These are phyloP conservation scores for Aphodius sticticus DNA, from an alignment of 2,888 invertebrate genomes.

Conservation along the genomic window DNA sequence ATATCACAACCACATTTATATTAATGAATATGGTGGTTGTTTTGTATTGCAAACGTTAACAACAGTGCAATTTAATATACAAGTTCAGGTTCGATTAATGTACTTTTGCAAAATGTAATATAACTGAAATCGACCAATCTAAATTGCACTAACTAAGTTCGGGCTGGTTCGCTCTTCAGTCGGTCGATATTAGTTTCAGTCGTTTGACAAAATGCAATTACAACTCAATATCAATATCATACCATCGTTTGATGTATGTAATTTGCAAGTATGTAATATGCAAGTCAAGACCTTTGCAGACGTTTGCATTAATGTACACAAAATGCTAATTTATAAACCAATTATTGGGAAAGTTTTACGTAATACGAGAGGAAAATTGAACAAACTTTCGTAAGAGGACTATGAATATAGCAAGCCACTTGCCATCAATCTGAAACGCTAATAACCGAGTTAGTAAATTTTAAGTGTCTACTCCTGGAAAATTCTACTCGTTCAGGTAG, in stretches of 20 bases:
- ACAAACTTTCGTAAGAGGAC: neutral
- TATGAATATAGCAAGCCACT: neutral
- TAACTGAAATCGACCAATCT: neutral
- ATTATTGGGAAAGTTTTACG: neutral
- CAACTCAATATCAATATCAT: neutral
- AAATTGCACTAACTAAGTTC: neutral
- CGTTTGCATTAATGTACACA: neutral
- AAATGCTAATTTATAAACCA: neutral
- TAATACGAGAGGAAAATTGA: neutral
- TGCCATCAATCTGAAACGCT: neutral
- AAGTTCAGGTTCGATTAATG: too few relatives aligned
- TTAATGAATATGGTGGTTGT: too few relatives aligned
- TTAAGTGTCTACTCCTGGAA: neutral
- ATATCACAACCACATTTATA: too few relatives aligned
- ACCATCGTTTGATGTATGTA: neutral
- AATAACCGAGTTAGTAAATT: neutral
- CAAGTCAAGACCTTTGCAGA: neutral
- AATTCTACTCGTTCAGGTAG: neutral
- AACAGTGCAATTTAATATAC: too few relatives aligned
- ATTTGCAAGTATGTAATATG: neutral
- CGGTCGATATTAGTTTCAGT: neutral
- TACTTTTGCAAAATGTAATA: too few relatives aligned
- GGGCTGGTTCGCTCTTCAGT: too few relatives aligned
- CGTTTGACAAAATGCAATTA: neutral
- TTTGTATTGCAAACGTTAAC: too few relatives aligned